Percentiles rank a stretch among this genome's conserved stretches.
Evolutionary conservation across 2,797 vertebrate genomes (phyloP).

Genomic region (Champsocephalus gunnari): DNA sequence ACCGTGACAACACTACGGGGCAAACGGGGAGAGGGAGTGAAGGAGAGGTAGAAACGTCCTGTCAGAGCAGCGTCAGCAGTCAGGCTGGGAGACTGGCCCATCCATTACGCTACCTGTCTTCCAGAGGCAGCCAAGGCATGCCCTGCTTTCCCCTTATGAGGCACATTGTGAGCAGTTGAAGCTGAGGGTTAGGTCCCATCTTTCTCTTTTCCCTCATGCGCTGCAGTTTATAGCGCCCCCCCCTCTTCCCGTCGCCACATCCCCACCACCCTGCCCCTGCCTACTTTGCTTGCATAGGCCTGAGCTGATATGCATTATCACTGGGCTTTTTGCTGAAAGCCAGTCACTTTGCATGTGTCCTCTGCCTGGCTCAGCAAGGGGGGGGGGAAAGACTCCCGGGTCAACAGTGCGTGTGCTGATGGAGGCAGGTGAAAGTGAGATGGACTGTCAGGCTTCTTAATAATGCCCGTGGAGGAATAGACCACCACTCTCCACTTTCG

Average conservation of each 20-base stretch:
- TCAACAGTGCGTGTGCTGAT: slow-evolving; percentile 73
- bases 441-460: slow-evolving; percentile 75
- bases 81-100: slow-evolving; percentile 60
- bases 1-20: slow-evolving; percentile 50
- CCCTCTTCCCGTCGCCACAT: neutral
- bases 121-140: slow-evolving; percentile 64
- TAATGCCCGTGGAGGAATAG: slow-evolving; percentile 65
- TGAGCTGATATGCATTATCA: slow-evolving; percentile 76
- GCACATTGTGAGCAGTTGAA: slow-evolving; percentile 69
- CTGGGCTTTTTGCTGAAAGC: slow-evolving; percentile 74
- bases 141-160: slow-evolving; percentile 77
- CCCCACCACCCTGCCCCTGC: slow-evolving; percentile 22
- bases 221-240: slow-evolving; percentile 69
- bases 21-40: slow-evolving; percentile 36
- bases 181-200: slow-evolving; percentile 64
- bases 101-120: slow-evolving; percentile 77
- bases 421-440: slow-evolving; percentile 78
- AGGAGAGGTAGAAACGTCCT: slow-evolving; percentile 73
- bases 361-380: slow-evolving; percentile 75
- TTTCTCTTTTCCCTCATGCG: slow-evolving; percentile 60
- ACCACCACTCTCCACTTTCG: slow-evolving; percentile 30
- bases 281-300: slow-evolving; percentile 72
- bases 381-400: slow-evolving; percentile 44
- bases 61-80: slow-evolving; percentile 81
- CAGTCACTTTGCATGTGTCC: slow-evolving; percentile 82